Conservation (phyloP, 2,113 vertebrate genomes). For the Sorex fumeus region DNA sequence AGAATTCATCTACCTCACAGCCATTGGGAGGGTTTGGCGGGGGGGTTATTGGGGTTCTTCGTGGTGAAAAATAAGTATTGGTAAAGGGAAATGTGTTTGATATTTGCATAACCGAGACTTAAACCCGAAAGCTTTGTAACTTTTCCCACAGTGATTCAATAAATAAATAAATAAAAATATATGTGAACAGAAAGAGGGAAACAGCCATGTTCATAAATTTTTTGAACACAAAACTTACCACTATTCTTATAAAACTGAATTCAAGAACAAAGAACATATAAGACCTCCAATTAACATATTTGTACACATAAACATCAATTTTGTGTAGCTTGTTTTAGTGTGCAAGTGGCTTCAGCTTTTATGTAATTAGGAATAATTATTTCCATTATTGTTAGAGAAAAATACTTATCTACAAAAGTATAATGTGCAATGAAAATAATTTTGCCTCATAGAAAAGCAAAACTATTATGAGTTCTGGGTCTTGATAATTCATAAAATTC, state of each 20-base stretch:
- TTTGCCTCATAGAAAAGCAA: conserved; percentile 34
- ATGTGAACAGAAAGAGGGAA: neutral
- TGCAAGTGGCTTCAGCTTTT: neutral
- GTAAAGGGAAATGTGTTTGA: no score
- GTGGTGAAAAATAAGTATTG: no score
- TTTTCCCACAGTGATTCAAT: no score
- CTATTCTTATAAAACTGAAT: conserved; percentile 42
- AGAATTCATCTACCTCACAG: no score
- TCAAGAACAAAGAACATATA: neutral
- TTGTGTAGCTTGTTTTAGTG: neutral
- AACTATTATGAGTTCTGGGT: conserved; percentile 10
- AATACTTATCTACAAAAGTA: conserved; percentile 18
- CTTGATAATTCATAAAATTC: neutral
- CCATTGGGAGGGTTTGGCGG: no score
- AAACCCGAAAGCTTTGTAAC: no score
- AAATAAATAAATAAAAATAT: neutral
- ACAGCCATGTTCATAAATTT: neutral
- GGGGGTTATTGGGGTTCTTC: no score
- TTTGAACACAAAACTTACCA: conserved; percentile 1
- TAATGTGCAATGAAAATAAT: neutral
- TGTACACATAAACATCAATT: neutral
- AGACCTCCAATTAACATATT: neutral
- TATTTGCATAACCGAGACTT: no score
- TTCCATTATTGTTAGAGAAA: neutral
- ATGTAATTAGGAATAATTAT: conserved; percentile 23